Base-by-base conservation (phyloP, 2,797 vertebrate species). In the Ceyx erithaca region DNA sequence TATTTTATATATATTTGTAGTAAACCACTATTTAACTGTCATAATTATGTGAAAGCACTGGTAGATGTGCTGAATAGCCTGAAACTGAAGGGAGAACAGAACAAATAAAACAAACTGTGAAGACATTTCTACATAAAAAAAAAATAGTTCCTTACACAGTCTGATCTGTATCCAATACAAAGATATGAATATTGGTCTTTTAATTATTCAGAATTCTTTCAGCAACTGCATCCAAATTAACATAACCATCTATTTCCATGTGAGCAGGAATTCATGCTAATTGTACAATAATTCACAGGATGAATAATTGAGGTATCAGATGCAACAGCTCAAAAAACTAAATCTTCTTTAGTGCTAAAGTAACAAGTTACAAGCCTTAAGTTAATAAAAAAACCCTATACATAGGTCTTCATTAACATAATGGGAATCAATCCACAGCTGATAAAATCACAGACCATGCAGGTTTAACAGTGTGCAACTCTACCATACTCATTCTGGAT, bases 201-300 rank as follows among this genome's bases (percentile, higher is more conserved):
- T 95, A 66, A 95, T 96, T 96, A 94, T 95, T 96, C 86, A 93
- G 93, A 95, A 93, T 66, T 96, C 72, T 93, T 96, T 85, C 37
- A 96, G 86, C 55, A 95, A 86, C 58, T 75, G 85, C 78, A 83
- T 93, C 83, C 43, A 91, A 91, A 97, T 97, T 95, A 97, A 92
- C 90, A 96, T 93, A 97, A 93, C 84, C 89, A 96, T 95, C 78
- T 83, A 97, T 95, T 97, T 97, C 89, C 79, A 92, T 85, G 92
- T 96, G 89, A 96, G 83, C 69, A 95, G 18, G n/a, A 87, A 95
- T 97, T 92, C 90, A 91, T 96, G 88, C 73, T 97, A 97, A 97
- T 97, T 97, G 95, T 96, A 91, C 64, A 96, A 95, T 97, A 98
- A 97, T 98, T 97, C 88, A 77, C 92, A 92, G 95, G 96, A 97